phyloP scores from a whole-genome alignment of 2,113 vertebrate species.

The Ariopsis seemanni region DNA sequence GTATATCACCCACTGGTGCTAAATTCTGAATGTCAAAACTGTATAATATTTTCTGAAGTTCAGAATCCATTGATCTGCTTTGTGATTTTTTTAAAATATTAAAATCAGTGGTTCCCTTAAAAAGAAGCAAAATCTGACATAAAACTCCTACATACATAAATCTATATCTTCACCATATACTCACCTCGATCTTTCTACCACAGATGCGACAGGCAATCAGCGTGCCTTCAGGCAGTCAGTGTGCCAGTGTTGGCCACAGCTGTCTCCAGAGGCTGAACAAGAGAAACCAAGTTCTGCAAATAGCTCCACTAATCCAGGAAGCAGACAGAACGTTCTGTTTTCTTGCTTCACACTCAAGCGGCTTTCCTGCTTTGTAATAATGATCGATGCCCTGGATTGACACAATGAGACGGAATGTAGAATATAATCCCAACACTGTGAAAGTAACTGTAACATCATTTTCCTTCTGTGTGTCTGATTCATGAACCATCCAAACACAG shows the following conservation, averaged over 20 bases:
- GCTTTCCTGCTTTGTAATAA: conserved; percentile 45
- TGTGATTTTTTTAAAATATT: neutral
- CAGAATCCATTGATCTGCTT: neutral
- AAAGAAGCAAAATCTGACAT: neutral
- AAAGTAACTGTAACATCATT: neutral
- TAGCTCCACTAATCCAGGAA: conserved; percentile 60
- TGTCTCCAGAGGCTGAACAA: conserved; percentile 51
- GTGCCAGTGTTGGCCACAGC: conserved; percentile 51
- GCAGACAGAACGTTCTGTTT: conserved; percentile 60
- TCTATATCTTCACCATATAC: conserved; percentile 9
- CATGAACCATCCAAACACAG: neutral
- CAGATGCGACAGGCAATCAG: neutral
- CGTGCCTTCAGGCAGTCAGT: conserved; percentile 28
- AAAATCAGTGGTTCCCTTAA: neutral
- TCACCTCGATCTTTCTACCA: neutral
- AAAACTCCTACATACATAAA: neutral
- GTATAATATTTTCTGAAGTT: neutral
- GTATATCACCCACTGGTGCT: neutral
- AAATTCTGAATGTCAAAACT: conserved; percentile 6
- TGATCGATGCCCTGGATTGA: conserved; percentile 21
- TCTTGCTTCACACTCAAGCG: conserved; percentile 46
- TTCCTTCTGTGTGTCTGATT: neutral
- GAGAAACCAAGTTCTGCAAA: conserved; percentile 51
- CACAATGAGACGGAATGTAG: neutral
- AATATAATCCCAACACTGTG: neutral